Conservation (phyloP, 2,113 vertebrate species). For the Eudyptes chrysolophus region DNA sequence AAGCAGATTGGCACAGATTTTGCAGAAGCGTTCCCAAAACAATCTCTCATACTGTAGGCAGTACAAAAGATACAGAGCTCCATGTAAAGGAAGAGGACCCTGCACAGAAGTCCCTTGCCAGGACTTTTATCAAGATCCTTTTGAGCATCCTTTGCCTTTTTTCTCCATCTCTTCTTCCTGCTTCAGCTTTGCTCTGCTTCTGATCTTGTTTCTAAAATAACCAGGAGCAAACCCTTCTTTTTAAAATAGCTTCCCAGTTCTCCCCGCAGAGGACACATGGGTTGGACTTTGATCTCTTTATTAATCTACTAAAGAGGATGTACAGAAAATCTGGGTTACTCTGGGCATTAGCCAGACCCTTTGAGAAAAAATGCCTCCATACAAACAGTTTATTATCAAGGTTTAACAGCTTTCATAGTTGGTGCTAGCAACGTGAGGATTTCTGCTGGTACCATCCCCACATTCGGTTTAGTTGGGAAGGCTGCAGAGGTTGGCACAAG, state of each 20-base stretch:
- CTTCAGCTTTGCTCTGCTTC: not conserved
- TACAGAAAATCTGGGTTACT: conserved; percentile 41
- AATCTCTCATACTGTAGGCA: not conserved
- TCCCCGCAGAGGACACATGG: not conserved
- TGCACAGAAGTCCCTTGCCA: not conserved
- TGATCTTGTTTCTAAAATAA: conserved; percentile 42
- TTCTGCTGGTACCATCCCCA: not conserved
- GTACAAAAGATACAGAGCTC: not conserved
- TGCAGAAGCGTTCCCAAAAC: not conserved
- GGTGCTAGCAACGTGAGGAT: not conserved
- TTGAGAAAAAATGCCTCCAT: not conserved
- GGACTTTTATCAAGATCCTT: not conserved
- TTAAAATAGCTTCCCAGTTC: conserved; percentile 7
- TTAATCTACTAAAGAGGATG: conserved; percentile 15
- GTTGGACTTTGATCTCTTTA: conserved; percentile 25
- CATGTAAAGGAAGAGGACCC: not conserved
- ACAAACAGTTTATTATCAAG: not conserved
- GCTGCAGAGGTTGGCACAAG: not conserved
- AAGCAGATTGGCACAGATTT: not conserved
- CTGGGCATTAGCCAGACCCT: not conserved
- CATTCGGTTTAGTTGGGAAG: not conserved
- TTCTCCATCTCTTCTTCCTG: not conserved
- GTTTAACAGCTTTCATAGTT: not conserved
- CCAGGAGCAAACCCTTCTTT: conserved; percentile 21
- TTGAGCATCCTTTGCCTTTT: conserved; percentile 13